These are phyloP conservation scores for Mugil cephalus DNA, from an alignment of 2,113 vertebrate genomes.

Conservation along the genomic window DNA sequence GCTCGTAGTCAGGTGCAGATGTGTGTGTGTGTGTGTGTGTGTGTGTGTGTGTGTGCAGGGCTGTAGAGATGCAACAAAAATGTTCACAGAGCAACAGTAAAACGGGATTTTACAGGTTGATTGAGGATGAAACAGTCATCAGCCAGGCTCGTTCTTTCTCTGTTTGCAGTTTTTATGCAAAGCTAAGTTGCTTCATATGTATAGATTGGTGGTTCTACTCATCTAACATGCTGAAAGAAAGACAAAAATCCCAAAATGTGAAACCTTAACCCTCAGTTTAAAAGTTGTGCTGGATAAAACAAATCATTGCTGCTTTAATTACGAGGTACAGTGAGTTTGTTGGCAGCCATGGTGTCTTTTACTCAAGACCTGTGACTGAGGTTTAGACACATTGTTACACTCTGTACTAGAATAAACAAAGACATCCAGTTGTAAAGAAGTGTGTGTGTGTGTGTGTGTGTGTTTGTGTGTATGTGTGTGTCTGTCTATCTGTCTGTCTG, in stretches of 20 bases:
- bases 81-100: not conserved
- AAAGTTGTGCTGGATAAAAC: not conserved
- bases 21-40: constrained; percentile 13
- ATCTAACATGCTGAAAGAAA: too few relatives aligned
- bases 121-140: too few relatives aligned
- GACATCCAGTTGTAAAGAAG: constrained; percentile 21
- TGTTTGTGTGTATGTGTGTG: not conserved
- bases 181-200: too few relatives aligned
- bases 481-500: constrained; percentile 41
- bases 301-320: constrained; percentile 1
- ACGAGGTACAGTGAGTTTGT: not conserved
- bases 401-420: constrained; percentile 9
- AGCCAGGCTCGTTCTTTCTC: too few relatives aligned
- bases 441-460: constrained; percentile 20
- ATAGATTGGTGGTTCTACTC: too few relatives aligned
- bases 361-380: not conserved
- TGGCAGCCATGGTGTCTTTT: not conserved
- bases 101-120: not conserved
- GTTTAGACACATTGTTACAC: not conserved
- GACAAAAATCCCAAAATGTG: not conserved
- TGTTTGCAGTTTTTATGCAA: too few relatives aligned
- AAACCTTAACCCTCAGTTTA: not conserved
- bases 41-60: too few relatives aligned
- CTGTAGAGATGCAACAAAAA: not conserved
- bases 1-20: constrained; percentile 67